Evolutionary conservation across 1,140 invertebrate species (phyloP), one percentile per base, ranked within the genome.

Genomic region (Stenopsyche tienmushanensis): DNA sequence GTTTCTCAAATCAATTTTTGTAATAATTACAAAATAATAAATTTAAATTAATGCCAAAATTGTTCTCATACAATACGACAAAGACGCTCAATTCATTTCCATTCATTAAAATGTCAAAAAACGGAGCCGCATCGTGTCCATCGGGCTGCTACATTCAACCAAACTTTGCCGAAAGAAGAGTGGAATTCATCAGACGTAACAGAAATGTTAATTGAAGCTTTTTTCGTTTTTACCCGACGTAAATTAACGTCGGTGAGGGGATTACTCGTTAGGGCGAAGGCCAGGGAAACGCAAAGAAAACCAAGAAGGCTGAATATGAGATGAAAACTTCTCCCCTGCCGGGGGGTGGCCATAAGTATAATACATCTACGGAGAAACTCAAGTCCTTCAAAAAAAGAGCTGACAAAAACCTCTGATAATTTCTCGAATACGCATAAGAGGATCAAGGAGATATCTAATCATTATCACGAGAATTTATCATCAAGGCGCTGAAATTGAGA

Each of bases 151-250:
- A 34, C 29, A 34, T 13, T 34, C 13, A 34, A 34, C 29, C 5
- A 34, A 34, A 34, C 29, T 34, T 34, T 34, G 5, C 29, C 29
- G 29, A 34, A 34, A 34, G 29, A 34, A 34, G 13, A 34, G 29
- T 7, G 13, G 21, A 49, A 18, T 49, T 49, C 47, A 49, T 49
- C 47, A 21, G 47, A 20, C 15, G 21, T 49, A 49, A 18, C 47
- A 2, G 21, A 49, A 49, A 49, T 49, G 47, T 49, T 49, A 49
- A 49, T 49, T 49, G 47, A 49, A 49, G 47, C 47, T 49, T 49
- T 49, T 49, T 49, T 21, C 47, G 15, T 49, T 3, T 34, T 34
- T 34, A 7, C 13, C 29, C 29, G 13, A 7, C 47, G 47, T 49
- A 49, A 49, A 49, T 49, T 49, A 49, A 18, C 15, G 15, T 3